Evolutionary conservation across 2,797 vertebrate species (phyloP).

Genomic region (Trachops cirrhosus): DNA sequence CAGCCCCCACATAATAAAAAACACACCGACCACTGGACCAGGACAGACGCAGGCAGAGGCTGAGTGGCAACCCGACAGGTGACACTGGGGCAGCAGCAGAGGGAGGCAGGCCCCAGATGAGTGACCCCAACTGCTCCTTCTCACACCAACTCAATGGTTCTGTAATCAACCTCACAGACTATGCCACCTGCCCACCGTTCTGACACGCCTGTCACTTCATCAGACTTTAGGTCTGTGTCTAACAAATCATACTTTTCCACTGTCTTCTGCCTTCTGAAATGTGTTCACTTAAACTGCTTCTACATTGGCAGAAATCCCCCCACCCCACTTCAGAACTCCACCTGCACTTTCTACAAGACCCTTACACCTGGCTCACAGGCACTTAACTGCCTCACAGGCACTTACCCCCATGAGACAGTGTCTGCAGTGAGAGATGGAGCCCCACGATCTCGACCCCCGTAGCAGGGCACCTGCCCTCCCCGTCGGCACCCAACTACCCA

Average conservation of each 20-base stretch:
- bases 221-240: background rate
- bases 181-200: rapidly evolving
- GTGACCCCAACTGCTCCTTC: rapidly evolving
- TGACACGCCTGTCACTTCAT: background rate
- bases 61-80: rapidly evolving
- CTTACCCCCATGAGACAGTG: rapidly evolving
- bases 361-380: rapidly evolving
- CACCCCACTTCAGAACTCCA: background rate
- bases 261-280: background rate
- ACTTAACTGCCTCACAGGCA: too few relatives aligned
- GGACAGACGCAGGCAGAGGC: background rate
- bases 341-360: background rate
- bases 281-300: background rate
- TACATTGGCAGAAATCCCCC: background rate
- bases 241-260: background rate
- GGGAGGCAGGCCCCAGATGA: rapidly evolving
- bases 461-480: rapidly evolving
- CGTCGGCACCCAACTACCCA: rapidly evolving
- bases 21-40: background rate
- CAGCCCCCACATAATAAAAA: background rate
- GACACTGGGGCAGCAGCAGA: too few relatives aligned
- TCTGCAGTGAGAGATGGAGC: background rate
- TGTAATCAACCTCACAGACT: too few relatives aligned
- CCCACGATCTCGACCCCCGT: rapidly evolving
- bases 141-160: background rate